Base-by-base conservation (phyloP, 2,888 invertebrate genomes). In the Meloe dianella region DNA sequence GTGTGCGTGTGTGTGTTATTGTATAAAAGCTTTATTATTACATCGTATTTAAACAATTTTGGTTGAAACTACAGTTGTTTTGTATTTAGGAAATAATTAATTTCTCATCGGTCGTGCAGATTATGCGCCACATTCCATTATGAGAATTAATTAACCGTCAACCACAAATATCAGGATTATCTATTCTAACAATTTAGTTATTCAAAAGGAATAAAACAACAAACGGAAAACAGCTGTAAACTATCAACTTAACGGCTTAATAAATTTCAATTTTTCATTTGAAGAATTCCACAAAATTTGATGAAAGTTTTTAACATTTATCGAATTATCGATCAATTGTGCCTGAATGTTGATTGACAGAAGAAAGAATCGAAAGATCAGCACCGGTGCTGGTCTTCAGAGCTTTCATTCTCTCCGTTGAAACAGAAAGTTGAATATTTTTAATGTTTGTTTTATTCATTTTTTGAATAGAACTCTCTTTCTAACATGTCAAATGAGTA, bases 1-100 rank as follows among this genome's bases (percentile, higher is more conserved):
- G 27, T 27, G 27, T 27, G 27, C 27, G 27, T 27, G 30, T 47
- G 60, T 54, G 59, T 57, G 61, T 59, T 38, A 30, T 64, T 65
- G n/a, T n/a, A n/a, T n/a, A n/a, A n/a, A n/a, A n/a, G n/a, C n/a
- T n/a, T n/a, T n/a, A n/a, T n/a, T n/a, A n/a, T n/a, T n/a, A n/a
- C n/a, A n/a, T n/a, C n/a, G n/a, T n/a, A n/a, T n/a, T n/a, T n/a
- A n/a, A n/a, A n/a, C n/a, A n/a, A n/a, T n/a, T n/a, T n/a, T n/a
- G n/a, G n/a, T n/a, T n/a, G n/a, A n/a, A n/a, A n/a, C n/a, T n/a
- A n/a, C n/a, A n/a, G n/a, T n/a, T n/a, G n/a, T n/a, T n/a, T n/a
- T n/a, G n/a, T n/a, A n/a, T n/a, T n/a, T n/a, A n/a, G n/a, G n/a
- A n/a, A n/a, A n/a, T n/a, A n/a, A n/a, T n/a, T n/a, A 38, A 14